Percentiles rank a stretch among this genome's conserved stretches.
Evolutionary conservation across 1,140 invertebrate species (phyloP).

Genomic region (Hyphantria cunea): DNA sequence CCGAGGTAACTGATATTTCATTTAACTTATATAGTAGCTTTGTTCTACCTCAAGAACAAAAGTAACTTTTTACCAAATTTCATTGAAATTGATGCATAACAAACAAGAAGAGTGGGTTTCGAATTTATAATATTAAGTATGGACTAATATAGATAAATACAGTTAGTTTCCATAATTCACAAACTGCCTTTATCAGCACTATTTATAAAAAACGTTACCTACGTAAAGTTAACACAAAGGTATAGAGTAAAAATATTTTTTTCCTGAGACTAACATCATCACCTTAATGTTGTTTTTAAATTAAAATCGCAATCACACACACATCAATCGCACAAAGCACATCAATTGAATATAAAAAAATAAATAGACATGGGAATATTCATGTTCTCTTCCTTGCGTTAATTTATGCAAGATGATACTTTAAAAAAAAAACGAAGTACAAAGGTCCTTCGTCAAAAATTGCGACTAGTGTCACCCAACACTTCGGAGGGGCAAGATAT

Average conservation of each 20-base stretch:
- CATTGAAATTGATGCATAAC: too few relatives aligned
- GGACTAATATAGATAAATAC: too few relatives aligned
- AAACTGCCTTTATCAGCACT: too few relatives aligned
- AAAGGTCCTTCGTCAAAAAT: constrained; percentile 73
- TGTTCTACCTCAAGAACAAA: too few relatives aligned
- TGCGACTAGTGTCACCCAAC: constrained; percentile 72
- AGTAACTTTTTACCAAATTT: too few relatives aligned
- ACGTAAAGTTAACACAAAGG: too few relatives aligned
- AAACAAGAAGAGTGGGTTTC: too few relatives aligned
- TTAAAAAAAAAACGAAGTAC: constrained; percentile 57
- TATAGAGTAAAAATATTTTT: constrained; percentile 3
- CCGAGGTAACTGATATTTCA: too few relatives aligned
- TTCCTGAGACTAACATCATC: neutral
- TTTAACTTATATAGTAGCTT: too few relatives aligned
- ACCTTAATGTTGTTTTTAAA: constrained; percentile 33
- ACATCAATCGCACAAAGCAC: constrained; percentile 21
- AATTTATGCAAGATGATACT: constrained; percentile 79
- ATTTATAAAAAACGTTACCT: neutral
- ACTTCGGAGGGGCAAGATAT: constrained; percentile 60
- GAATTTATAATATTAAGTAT: too few relatives aligned
- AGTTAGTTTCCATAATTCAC: too few relatives aligned
- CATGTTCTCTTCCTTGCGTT: constrained; percentile 59
- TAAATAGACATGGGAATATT: constrained; percentile 77
- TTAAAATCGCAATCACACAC: constrained; percentile 30
- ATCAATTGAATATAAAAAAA: constrained; percentile 32